phyloP scores from a whole-genome alignment of 35 echinoderm and acorn worm genomes.

The Chiridota heheva region DNA sequence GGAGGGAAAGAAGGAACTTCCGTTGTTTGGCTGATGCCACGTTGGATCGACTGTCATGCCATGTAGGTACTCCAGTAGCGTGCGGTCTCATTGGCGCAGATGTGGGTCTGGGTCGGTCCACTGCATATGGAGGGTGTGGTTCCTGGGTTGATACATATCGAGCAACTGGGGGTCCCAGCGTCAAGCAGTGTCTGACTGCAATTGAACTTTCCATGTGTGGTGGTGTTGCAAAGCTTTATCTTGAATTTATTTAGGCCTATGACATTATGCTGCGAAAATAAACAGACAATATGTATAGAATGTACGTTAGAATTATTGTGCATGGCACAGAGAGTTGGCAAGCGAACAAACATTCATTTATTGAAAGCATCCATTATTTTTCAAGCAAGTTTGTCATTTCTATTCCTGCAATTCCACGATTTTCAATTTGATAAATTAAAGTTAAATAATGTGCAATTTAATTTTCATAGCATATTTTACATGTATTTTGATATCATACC shows the following conservation, averaged over 20 bases:
- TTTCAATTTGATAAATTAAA: no score
- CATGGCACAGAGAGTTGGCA: neutral
- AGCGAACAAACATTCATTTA: neutral
- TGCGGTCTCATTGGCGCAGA: conserved; percentile 70
- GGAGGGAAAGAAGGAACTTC: conserved; percentile 49
- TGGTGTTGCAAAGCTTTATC: no score
- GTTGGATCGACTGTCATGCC: conserved; percentile 61
- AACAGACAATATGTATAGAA: neutral
- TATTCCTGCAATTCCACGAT: neutral
- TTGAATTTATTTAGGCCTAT: no score
- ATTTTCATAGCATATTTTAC: no score
- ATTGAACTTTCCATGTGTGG: conserved; percentile 62
- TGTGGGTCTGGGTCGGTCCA: conserved; percentile 75
- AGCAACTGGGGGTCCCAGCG: conserved; percentile 26
- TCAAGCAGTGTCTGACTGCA: conserved; percentile 55
- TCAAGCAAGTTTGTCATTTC: neutral
- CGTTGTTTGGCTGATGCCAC: conserved; percentile 48
- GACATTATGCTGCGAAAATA: neutral
- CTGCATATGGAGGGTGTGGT: conserved; percentile 85
- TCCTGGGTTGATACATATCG: conserved; percentile 55
- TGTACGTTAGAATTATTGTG: neutral
- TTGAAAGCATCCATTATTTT: neutral
- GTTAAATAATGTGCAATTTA: no score
- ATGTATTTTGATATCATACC: no score
- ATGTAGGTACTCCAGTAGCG: conserved; percentile 1